Evolutionary conservation across 1,140 invertebrate species (phyloP).

Genomic region (Ostrea denselamellosa): DNA sequence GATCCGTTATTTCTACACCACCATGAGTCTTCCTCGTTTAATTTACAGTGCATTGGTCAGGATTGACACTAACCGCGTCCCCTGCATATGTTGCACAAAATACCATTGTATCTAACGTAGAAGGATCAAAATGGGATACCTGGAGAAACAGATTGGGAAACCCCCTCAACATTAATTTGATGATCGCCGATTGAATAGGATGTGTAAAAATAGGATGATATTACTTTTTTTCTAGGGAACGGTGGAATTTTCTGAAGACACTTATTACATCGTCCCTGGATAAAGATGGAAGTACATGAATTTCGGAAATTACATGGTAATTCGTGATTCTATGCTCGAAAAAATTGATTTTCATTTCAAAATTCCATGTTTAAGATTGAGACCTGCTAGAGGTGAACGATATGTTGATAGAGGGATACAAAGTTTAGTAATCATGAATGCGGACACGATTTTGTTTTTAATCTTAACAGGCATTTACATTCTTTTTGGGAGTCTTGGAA

Average conservation of each 20-base stretch:
- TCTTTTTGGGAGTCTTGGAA: constrained; percentile 64
- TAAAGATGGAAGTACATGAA: no score
- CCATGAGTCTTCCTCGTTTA: no score
- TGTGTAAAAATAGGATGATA: not conserved
- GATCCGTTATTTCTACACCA: no score
- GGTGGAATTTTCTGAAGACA: no score
- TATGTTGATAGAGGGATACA: not conserved
- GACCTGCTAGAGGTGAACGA: not conserved
- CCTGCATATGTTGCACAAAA: not conserved
- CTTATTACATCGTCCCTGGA: no score
- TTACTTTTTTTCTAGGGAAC: no score
- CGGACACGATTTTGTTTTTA: not conserved
- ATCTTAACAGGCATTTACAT: not conserved
- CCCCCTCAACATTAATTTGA: not conserved
- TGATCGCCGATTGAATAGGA: not conserved
- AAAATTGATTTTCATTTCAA: not conserved
- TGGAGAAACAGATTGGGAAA: not conserved
- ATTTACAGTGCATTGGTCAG: not conserved
- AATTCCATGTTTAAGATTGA: not conserved
- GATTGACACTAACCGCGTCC: not conserved
- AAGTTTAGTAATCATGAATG: not conserved
- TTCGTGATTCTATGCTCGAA: not conserved
- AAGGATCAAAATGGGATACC: not conserved
- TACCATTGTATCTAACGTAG: not conserved
- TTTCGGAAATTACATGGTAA: no score